phyloP scores from a whole-genome alignment of 2,888 invertebrate species.

The Nephrotoma flavescens region DNA sequence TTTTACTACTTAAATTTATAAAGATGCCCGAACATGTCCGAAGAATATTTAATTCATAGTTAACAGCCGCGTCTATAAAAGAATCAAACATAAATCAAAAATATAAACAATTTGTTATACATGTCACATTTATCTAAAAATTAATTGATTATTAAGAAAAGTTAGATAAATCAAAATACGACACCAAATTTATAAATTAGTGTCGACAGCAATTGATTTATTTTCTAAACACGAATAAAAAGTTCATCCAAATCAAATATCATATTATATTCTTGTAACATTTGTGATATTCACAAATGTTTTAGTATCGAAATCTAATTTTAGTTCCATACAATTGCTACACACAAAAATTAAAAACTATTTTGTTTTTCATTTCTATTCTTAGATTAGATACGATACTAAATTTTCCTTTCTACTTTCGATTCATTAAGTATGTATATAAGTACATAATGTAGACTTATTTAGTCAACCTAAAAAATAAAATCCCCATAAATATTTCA shows the following conservation, averaged over 20 bases:
- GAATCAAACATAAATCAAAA: too few species aligned
- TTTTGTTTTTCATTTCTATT: background rate
- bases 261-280: background rate
- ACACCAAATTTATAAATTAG: background rate
- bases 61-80: too few species aligned
- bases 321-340: background rate
- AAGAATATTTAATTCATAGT: too few species aligned
- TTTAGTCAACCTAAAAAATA: background rate
- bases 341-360: background rate
- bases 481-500: background rate
- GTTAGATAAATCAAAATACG: background rate
- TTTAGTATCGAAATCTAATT: background rate
- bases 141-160: background rate
- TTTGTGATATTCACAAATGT: background rate
- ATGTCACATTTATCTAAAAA: background rate
- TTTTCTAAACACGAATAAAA: background rate
- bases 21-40: too few species aligned
- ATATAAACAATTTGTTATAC: background rate
- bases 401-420: background rate
- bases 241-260: background rate
- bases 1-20: too few species aligned
- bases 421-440: background rate
- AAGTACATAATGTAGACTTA: background rate
- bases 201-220: background rate
- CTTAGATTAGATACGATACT: background rate